Evolutionary conservation across 2,888 invertebrate species (phyloP).

Genomic region (Nemotelus nigrinus): DNA sequence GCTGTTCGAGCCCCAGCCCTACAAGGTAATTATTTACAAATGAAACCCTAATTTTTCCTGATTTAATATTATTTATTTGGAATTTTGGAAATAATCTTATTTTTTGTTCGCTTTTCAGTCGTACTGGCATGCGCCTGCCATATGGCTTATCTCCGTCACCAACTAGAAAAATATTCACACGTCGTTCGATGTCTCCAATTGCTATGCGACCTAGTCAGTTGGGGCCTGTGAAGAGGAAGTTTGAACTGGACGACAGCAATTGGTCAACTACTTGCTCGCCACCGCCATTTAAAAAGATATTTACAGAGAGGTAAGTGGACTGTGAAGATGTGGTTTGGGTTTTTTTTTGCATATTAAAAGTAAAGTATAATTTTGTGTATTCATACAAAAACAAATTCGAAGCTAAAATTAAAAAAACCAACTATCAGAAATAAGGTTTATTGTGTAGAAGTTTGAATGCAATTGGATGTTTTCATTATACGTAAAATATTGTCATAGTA

Average conservation of each 20-base stretch:
- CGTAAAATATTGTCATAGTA: too few relatives aligned
- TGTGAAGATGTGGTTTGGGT: not conserved
- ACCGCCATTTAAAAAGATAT: slow-evolving; percentile 64
- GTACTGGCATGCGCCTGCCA: slow-evolving; percentile 63
- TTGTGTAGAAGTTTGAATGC: too few relatives aligned
- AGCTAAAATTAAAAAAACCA: not conserved
- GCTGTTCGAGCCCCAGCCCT: slow-evolving; percentile 72
- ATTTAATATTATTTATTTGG: not conserved
- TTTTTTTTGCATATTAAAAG: not conserved
- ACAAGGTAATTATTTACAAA: slow-evolving; percentile 63
- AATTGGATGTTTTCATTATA: too few relatives aligned
- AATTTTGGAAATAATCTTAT: not conserved
- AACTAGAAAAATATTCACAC: slow-evolving; percentile 81
- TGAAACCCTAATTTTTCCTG: not conserved
- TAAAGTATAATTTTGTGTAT: slow-evolving; percentile 5
- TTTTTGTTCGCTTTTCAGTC: slow-evolving; percentile 53
- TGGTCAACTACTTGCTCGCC: slow-evolving; percentile 62
- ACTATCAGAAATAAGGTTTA: too few relatives aligned
- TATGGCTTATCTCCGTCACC: slow-evolving; percentile 82
- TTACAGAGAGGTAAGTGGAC: slow-evolving; percentile 60
- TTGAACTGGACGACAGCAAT: slow-evolving; percentile 62
- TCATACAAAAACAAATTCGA: too few relatives aligned
- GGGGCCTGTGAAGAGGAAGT: slow-evolving; percentile 71
- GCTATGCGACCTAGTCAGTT: slow-evolving; percentile 81
- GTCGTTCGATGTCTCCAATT: slow-evolving; percentile 89